Evolutionary conservation across 2,113 vertebrate species (phyloP), one percentile per base, ranked within the genome.

Genomic region (Forbesichthys papilliferus): DNA sequence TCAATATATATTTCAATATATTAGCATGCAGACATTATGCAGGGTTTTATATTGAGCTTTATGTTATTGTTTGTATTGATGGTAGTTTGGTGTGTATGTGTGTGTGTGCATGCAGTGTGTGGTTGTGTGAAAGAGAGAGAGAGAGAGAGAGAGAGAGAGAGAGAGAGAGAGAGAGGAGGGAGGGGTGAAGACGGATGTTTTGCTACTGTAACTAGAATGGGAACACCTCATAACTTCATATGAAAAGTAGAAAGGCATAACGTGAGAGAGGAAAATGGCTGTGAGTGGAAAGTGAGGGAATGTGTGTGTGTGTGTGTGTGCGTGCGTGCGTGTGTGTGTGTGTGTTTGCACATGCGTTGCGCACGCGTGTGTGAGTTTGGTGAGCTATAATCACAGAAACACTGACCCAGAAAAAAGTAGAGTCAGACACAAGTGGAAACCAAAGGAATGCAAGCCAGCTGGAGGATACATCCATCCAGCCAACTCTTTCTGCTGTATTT

Each of bases 371-470:
- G 27, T 27, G 27, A 27, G 63, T 64, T 68, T 75, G 71, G 82
- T 55, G 79, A 81, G 79, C 71, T 90, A 89, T 91, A 92, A 92
- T 92, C 88, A 90, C 87, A 90, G 88, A 90, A 91, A 91, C 82
- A 89, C 75, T 88, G 86, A 90, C 91, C 85, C 84, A 89, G 89
- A 77, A 91, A 91, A 91, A 81, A 67, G 79, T 57, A 80, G 82
- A 88, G 83, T 79, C 89, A 90, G 89, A 92, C 90, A 90, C 81
- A 92, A 88, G 88, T 88, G 81, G 90, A 90, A 91, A 92, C 84
- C 83, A 85, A 79, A 89, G 80, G 87, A 92, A 92, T 91, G 90
- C 64, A 74, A 69, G 73, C 89, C 88, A 90, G 88, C 90, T 91
- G 91, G 79, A 76, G 88, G 88, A 88, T 84, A 64, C 87, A 90